These are phyloP conservation scores for Cantharis rufa DNA, from an alignment of 2,888 invertebrate species.

Conservation along the genomic window DNA sequence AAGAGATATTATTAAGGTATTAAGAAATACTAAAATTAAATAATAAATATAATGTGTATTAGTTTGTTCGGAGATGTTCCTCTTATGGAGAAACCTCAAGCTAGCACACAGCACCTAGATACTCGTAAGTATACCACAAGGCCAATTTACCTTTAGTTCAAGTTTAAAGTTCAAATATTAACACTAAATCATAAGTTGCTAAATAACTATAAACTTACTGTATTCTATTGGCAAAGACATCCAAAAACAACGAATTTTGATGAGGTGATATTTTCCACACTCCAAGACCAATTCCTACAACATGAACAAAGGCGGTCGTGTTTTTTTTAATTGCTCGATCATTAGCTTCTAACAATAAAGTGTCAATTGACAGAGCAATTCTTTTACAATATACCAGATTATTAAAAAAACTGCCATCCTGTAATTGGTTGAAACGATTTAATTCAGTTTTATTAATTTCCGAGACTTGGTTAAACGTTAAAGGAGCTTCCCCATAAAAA, in stretches of 20 bases:
- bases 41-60: no score
- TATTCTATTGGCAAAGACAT: conserved; percentile 66
- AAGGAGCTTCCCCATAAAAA: conserved; percentile 37
- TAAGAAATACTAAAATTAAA: no score
- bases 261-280: conserved; percentile 67
- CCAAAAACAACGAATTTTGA: conserved; percentile 66
- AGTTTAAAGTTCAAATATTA: no score
- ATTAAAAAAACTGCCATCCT: conserved; percentile 35
- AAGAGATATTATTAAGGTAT: no score
- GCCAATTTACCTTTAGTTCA: no score
- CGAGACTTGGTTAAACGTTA: conserved; percentile 14
- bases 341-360: conserved; percentile 66
- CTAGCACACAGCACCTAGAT: no score
- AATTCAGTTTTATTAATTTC: neutral
- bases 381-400: conserved; percentile 56
- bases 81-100: no score
- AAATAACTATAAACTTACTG: conserved; percentile 46
- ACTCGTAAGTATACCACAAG: no score
- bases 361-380: conserved; percentile 63
- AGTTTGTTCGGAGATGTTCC: no score
- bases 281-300: conserved; percentile 70
- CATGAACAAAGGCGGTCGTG: conserved; percentile 65
- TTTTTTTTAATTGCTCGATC: conserved; percentile 58
- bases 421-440: conserved; percentile 29
- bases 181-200: no score